Base-by-base conservation (phyloP, 2,113 vertebrate species). In the Microcebus murinus region DNA sequence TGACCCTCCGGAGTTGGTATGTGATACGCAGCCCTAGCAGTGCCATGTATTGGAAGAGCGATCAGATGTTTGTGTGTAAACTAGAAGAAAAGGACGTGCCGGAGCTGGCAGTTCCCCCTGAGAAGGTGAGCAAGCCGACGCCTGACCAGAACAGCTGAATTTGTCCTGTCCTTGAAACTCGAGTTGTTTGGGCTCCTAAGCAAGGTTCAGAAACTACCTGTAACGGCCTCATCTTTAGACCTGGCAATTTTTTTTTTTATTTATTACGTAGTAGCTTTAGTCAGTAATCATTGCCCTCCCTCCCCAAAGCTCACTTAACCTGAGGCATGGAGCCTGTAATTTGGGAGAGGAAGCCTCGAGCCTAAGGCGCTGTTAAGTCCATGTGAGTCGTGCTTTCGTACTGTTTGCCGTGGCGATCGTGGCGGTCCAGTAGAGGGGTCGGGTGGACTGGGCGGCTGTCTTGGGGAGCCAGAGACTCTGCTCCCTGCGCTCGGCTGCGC, bases 21-120 rank as follows among this genome's bases (percentile, higher is more conserved):
- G 98, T 95, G 96, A 97, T 90, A 96, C 87, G 95, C 96, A 67
- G 96, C 80, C 80, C 96, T 92, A 31, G 92, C 74, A 71, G 98
- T 95, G 98, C 98, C 98, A 99, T 99, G 99, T 99, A 99, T 98
- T 99, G 99, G 99, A 99, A 99, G 98, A 99, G 98, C 63, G 99
- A 99, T 89, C 98, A 98, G 87, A 99, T 99, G 98, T 99, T 99
- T 42, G 98, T 99, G 94, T 98, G 99, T 92, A 98, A 98, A 57
- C 98, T 98, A 71, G 98, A 98, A 94, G 98, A 98, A 87, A 98
- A 98, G 97, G 99, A 98, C 92, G 96, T 98, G 93, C 99, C 98
- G 42, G 98, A 98, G 74, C 98, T 98, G 95, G 97, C 98, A 23
- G 97, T 98, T 85, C 96, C 98, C 93, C 77, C 94, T 12, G 98